Percentiles rank a stretch among this genome's conserved stretches.
These are phyloP conservation scores for Sylvilagus floridanus DNA, from an alignment of 2,797 vertebrate genomes.

Conservation along the genomic window DNA sequence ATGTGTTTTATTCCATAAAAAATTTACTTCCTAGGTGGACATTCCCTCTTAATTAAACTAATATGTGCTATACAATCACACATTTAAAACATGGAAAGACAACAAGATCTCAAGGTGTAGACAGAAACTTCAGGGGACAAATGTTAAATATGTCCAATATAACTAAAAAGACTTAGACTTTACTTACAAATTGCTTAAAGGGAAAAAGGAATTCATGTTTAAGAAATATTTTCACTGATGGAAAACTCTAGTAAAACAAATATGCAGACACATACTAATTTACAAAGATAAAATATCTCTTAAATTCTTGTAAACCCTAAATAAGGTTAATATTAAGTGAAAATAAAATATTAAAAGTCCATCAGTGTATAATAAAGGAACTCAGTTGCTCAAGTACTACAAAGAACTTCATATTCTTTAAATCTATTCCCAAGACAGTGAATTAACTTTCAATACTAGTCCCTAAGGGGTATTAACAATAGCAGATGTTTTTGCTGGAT, in stretches of 20 bases:
- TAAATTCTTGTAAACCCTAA: slow-evolving; percentile 38
- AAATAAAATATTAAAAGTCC: slow-evolving; percentile 60
- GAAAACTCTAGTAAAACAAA: slow-evolving; percentile 59
- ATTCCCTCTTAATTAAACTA: slow-evolving; percentile 73
- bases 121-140: slow-evolving; percentile 49
- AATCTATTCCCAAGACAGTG: slow-evolving; percentile 58
- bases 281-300: slow-evolving; percentile 44
- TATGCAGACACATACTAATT: slow-evolving; percentile 58
- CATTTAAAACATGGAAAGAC: slow-evolving; percentile 37
- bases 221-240: slow-evolving; percentile 40
- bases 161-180: slow-evolving; percentile 39
- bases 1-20: slow-evolving; percentile 82
- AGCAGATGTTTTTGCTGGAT: slow-evolving; percentile 11
- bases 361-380: slow-evolving; percentile 59
- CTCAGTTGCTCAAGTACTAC: slow-evolving; percentile 3
- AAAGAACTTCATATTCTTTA: slow-evolving; percentile 58
- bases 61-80: slow-evolving; percentile 43
- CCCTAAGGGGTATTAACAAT: slow-evolving; percentile 22
- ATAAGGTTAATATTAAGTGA: slow-evolving; percentile 41
- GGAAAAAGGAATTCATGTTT: slow-evolving; percentile 74
- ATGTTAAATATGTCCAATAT: background rate
- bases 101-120: background rate
- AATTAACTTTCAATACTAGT: slow-evolving; percentile 37
- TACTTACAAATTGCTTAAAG: slow-evolving; percentile 59
- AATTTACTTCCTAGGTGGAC: slow-evolving; percentile 56